Evolutionary conservation across 2,113 vertebrate species (phyloP).

Genomic region (Phalacrocorax pelagicus): DNA sequence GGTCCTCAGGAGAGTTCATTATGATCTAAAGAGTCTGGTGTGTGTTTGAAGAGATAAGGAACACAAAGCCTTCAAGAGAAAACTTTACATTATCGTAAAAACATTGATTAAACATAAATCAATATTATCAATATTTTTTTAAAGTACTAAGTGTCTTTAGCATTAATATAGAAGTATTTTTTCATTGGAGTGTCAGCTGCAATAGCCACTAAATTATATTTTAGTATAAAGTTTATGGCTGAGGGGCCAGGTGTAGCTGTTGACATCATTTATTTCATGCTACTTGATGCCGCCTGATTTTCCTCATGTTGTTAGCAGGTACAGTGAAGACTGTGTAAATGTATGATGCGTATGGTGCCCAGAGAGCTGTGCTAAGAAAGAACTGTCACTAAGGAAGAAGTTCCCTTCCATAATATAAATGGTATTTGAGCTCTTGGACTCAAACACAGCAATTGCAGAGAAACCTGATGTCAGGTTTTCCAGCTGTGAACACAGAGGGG

Average conservation of each 20-base stretch:
- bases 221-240: not conserved
- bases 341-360: rapidly evolving
- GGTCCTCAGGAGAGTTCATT: not conserved
- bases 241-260: not conserved
- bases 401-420: not conserved
- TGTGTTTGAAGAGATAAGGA: not conserved
- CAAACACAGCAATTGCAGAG: not conserved
- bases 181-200: not conserved
- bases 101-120: not conserved
- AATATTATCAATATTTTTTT: not conserved
- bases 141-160: not conserved
- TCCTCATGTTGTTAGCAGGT: not conserved
- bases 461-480: not conserved
- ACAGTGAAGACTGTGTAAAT: not conserved
- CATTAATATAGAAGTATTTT: not conserved
- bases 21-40: not conserved
- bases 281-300: not conserved
- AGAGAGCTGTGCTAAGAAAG: rapidly evolving
- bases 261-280: not conserved
- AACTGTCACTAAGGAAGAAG: not conserved
- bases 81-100: not conserved
- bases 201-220: not conserved
- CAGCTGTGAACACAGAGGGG: not conserved
- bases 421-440: not conserved
- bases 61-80: not conserved